Evolutionary conservation across 2,113 vertebrate species (phyloP).

Genomic region (Morone saxatilis): DNA sequence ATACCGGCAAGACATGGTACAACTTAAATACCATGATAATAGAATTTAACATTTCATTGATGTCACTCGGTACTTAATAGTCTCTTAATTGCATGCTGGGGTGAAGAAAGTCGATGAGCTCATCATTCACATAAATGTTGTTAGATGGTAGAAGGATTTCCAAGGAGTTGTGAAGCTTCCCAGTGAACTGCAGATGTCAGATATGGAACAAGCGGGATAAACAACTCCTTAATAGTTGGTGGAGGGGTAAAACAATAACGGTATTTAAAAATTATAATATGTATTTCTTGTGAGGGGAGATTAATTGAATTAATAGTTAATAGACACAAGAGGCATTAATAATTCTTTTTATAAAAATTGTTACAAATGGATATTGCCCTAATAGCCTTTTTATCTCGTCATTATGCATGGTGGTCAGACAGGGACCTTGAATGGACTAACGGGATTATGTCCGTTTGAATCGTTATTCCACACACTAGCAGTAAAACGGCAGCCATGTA

Average conservation of each 20-base stretch:
- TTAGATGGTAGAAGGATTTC: slow-evolving; percentile 8
- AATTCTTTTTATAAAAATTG: slow-evolving; percentile 31
- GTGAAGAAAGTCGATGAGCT: slow-evolving; percentile 24
- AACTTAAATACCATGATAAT: slow-evolving; percentile 19
- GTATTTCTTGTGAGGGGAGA: not conserved
- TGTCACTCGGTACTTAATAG: not conserved
- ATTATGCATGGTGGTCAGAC: slow-evolving; percentile 53
- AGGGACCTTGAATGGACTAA: slow-evolving; percentile 60
- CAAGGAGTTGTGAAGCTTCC: slow-evolving; percentile 19
- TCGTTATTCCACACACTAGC: slow-evolving; percentile 32
- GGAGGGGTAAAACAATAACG: not conserved
- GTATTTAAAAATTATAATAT: not conserved
- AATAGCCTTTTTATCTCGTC: slow-evolving; percentile 24
- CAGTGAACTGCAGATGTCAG: slow-evolving; percentile 16
- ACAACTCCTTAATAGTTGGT: slow-evolving; percentile 6
- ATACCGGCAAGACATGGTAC: not conserved
- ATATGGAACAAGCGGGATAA: slow-evolving; percentile 19
- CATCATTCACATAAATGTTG: slow-evolving; percentile 5
- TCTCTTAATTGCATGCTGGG: not conserved
- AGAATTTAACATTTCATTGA: slow-evolving; percentile 27
- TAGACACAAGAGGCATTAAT: slow-evolving; percentile 19
- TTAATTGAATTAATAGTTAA: slow-evolving; percentile 36
- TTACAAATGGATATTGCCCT: slow-evolving; percentile 9
- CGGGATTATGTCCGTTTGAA: slow-evolving; percentile 69
- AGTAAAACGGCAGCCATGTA: slow-evolving; percentile 34